These are phyloP conservation scores for Rhadinocentrus ornatus DNA, from an alignment of 2,797 vertebrate species.

Conservation along the genomic window DNA sequence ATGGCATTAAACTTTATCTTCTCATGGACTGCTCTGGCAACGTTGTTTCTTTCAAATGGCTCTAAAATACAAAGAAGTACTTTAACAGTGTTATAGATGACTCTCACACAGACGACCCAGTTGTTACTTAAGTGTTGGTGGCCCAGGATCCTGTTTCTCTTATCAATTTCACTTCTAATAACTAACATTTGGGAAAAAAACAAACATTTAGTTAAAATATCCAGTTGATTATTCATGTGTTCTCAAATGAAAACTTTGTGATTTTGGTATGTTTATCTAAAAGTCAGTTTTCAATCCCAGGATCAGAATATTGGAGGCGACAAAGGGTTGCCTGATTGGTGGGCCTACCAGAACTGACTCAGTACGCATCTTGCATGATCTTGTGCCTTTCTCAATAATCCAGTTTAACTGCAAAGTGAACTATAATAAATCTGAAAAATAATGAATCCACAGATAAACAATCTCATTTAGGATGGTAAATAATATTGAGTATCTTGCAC, in stretches of 20 bases:
- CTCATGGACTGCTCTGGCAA: slow-evolving; percentile 95
- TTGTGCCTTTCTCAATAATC: neutral
- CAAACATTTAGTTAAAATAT: neutral
- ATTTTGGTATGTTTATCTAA: neutral
- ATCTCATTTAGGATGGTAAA: too few relatives aligned
- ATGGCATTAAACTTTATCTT: slow-evolving; percentile 91
- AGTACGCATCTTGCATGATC: neutral
- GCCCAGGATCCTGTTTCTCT: neutral
- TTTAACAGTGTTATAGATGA: neutral
- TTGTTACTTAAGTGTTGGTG: neutral
- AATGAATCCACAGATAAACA: neutral
- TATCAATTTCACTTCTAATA: neutral
- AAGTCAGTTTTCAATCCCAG: neutral
- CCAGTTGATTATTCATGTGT: neutral
- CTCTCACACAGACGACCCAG: neutral
- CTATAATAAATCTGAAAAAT: neutral
- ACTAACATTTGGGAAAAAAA: neutral
- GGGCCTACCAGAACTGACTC: neutral
- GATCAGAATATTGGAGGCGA: neutral
- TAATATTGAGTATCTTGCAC: too few relatives aligned
- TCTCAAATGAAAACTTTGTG: neutral
- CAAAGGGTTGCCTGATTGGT: neutral
- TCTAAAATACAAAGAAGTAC: slow-evolving; percentile 83
- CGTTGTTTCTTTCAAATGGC: slow-evolving; percentile 95
- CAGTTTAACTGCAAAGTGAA: neutral